Conservation (phyloP, 2,113 vertebrate species). For the Solea solea region DNA sequence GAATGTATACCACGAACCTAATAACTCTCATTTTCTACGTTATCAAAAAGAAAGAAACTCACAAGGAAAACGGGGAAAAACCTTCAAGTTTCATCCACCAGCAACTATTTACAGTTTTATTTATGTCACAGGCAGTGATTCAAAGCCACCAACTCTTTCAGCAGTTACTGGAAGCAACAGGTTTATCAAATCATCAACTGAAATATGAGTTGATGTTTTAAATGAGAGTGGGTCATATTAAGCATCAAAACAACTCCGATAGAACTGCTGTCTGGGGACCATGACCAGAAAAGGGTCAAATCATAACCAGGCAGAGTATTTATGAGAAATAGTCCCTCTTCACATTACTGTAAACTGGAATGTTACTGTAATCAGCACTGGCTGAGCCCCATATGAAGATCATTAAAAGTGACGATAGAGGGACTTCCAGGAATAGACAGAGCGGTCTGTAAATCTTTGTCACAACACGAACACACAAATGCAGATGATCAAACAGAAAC, state of each 20-base stretch:
- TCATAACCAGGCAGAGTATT: constrained; percentile 54
- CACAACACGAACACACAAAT: constrained; percentile 34
- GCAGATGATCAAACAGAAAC: constrained; percentile 21
- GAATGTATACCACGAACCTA: constrained; percentile 33
- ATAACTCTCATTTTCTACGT: constrained; percentile 39
- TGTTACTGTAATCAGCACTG: constrained; percentile 69
- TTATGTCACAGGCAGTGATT: constrained; percentile 41
- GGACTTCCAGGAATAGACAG: constrained; percentile 64
- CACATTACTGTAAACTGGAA: constrained; percentile 72
- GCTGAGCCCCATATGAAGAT: constrained; percentile 63
- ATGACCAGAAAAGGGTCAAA: constrained; percentile 44
- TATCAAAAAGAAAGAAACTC: constrained; percentile 32
- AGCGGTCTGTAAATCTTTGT: constrained; percentile 47
- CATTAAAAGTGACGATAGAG: constrained; percentile 61
- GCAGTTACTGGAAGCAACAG: constrained; percentile 25
- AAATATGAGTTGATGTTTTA: constrained; percentile 23
- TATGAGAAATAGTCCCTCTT: constrained; percentile 70
- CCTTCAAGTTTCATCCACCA: constrained; percentile 14
- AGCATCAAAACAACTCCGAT: constrained; percentile 26
- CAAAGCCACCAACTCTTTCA: constrained; percentile 35
- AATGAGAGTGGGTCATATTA: constrained; percentile 20
- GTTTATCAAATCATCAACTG: constrained; percentile 32
- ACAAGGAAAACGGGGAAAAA: constrained; percentile 13
- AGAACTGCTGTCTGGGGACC: constrained; percentile 33
- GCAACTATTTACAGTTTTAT: constrained; percentile 25